Evolutionary conservation across 2,888 invertebrate genomes (phyloP).

Genomic region (Labia minor): DNA sequence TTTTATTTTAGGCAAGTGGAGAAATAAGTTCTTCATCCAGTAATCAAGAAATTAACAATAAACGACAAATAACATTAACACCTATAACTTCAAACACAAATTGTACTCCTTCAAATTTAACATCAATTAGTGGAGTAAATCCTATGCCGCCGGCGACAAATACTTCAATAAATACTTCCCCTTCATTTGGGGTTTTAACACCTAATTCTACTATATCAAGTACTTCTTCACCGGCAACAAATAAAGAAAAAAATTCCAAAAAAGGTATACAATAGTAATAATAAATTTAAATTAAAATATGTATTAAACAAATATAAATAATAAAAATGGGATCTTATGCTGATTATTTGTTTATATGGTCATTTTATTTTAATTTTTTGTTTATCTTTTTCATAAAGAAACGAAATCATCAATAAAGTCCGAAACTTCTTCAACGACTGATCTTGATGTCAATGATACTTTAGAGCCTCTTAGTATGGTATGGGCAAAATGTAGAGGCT

Average conservation of each 20-base stretch:
- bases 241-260: neutral
- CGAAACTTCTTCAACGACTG: neutral
- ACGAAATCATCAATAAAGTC: too few relatives aligned
- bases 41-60: neutral
- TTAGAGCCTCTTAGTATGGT: slow-evolving; percentile 82
- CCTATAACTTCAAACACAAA: neutral
- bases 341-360: too few relatives aligned
- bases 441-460: slow-evolving; percentile 33
- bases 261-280: too few relatives aligned
- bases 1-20: neutral
- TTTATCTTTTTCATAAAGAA: too few relatives aligned
- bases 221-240: neutral
- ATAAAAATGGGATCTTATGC: too few relatives aligned
- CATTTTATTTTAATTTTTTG: too few relatives aligned
- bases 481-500: slow-evolving; percentile 94
- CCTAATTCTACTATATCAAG: neutral
- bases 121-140: neutral
- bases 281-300: too few relatives aligned
- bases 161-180: neutral
- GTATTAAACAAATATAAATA: too few relatives aligned
- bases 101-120: neutral
- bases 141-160: neutral
- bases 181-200: neutral
- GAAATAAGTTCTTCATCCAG: neutral
- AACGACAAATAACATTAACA: neutral